Percentiles rank a stretch among this genome's conserved stretches.
These are phyloP conservation scores for Vicugna pacos DNA, from an alignment of 2,113 vertebrate species.

Conservation along the genomic window DNA sequence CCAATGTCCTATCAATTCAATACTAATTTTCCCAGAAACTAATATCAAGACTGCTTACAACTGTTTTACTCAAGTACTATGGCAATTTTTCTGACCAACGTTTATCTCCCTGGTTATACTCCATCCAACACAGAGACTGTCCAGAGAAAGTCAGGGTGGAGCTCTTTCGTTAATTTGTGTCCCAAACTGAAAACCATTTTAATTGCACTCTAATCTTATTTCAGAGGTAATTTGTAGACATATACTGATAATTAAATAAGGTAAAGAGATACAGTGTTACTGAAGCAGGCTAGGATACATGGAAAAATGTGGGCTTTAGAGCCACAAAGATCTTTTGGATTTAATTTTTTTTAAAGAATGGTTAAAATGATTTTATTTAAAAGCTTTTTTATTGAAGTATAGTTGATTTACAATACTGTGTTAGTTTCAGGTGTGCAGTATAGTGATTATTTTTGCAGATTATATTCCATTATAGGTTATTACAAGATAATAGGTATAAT, in stretches of 20 bases:
- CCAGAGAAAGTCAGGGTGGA: not conserved
- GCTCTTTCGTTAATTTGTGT: not conserved
- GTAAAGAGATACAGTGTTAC: not conserved
- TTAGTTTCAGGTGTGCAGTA: not conserved
- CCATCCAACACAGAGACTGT: not conserved
- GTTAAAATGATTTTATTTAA: not conserved
- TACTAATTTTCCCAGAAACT: constrained; percentile 39
- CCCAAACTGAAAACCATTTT: constrained; percentile 38
- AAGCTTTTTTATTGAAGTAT: not conserved
- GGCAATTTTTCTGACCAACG: constrained; percentile 29
- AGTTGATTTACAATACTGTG: not conserved
- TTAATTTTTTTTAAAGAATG: not conserved
- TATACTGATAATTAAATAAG: constrained; percentile 7
- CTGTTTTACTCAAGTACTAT: not conserved
- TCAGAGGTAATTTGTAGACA: constrained; percentile 12
- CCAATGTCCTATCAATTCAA: not conserved
- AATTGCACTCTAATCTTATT: constrained; percentile 41
- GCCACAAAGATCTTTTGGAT: not conserved
- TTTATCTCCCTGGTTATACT: constrained; percentile 34
- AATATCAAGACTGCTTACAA: constrained; percentile 39
- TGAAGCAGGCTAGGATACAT: not conserved
- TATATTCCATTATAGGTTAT: not conserved
- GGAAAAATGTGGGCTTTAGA: not conserved
- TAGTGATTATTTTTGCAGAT: not conserved
- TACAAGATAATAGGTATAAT: not conserved